Base-by-base conservation (phyloP, 1,140 invertebrate species). In the Nixonia krombeini region DNA sequence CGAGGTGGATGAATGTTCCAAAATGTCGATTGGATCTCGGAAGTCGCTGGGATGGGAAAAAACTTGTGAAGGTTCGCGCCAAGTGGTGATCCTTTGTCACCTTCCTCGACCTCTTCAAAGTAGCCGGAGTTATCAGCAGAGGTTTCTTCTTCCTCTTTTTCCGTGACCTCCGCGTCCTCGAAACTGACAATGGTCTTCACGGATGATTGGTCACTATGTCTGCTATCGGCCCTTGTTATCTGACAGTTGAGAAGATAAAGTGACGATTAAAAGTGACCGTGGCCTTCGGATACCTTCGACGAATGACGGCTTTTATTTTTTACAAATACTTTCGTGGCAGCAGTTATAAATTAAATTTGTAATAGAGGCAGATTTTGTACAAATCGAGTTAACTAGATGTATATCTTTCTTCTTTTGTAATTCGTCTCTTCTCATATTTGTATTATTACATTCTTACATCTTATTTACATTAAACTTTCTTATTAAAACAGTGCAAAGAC, bases 21-120 rank as follows among this genome's bases (percentile, higher is more conserved):
- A 41, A 82, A 78, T 5, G 69, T 76, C 8, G 55, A 25, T 18
- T 53, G n/a, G n/a, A n/a, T n/a, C n/a, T n/a, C n/a, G n/a, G n/a
- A n/a, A 16, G 0, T 78, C 29, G 5, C 76, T 75, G 16, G 76
- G 74, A 73, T 13, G 0, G 65, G 70, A 55, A 61, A 76, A 17
- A 47, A 17, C 0, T 61, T 55, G 10, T 55, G 50, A 0, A 71
- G 49, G 47, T 76, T 62, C 25, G 25, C 4, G 5, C 47, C 26
- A n/a, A n/a, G n/a, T 3, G 74, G 21, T 37, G 72, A 13, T 21
- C 75, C 45, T 0, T 71, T 72, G 26, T 79, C 76, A 33, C 71
- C 80, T 18, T 71, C 66, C 0, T 69, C 62, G 29, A 74, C 67
- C 12, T 72, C 63, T 23, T 44, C 46, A 2, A 72, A 58, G 16